Evolutionary conservation across 2,797 vertebrate genomes (phyloP).

Genomic region (Octomys mimax): DNA sequence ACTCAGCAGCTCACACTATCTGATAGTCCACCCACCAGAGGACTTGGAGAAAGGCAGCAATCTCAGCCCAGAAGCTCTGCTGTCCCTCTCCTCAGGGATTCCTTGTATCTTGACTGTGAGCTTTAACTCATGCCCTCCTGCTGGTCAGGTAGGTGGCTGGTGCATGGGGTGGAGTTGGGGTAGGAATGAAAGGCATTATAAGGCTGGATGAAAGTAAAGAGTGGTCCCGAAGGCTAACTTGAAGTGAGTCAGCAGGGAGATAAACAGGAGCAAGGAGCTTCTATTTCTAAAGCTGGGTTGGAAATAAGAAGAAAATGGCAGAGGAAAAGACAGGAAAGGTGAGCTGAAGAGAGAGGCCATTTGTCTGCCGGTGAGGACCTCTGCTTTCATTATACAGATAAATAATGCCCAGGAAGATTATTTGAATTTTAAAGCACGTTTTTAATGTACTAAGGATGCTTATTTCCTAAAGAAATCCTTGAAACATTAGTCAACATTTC

Average conservation of each 20-base stretch:
- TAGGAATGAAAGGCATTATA: no score
- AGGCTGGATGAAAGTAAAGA: no score
- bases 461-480: neutral
- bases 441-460: neutral
- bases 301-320: neutral
- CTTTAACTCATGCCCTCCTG: neutral
- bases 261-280: neutral
- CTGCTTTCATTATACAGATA: neutral
- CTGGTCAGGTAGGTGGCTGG: neutral
- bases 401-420: neutral
- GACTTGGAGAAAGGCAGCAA: neutral
- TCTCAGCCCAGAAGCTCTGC: neutral
- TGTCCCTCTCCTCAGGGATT: neutral
- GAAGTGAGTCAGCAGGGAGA: no score
- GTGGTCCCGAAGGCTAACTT: neutral
- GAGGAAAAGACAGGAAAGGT: neutral
- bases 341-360: neutral
- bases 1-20: neutral
- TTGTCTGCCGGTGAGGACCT: neutral
- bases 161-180: no score
- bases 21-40: neutral
- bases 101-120: no score
- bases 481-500: neutral
- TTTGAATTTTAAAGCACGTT: neutral
- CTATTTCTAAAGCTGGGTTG: neutral